Evolutionary conservation across 2,797 vertebrate genomes (phyloP).

Genomic region (Tinamus major): DNA sequence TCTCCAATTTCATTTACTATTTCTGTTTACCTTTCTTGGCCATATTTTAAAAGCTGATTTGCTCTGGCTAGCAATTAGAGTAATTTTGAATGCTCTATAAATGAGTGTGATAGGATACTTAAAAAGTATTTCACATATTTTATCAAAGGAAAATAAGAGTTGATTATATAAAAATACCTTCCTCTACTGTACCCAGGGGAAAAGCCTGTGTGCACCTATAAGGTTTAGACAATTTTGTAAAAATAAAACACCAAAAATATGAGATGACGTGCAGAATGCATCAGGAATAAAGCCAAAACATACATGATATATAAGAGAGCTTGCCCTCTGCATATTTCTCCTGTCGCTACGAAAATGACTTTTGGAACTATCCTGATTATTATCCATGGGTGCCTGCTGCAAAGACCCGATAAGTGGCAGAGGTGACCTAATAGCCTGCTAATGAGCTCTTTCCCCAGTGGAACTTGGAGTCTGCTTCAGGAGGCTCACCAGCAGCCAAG

Average conservation of each 20-base stretch:
- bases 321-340: not conserved
- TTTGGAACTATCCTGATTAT: not conserved
- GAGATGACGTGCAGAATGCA: not conserved
- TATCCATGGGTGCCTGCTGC: constrained; percentile 20
- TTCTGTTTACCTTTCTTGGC: not conserved
- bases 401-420: constrained; percentile 23
- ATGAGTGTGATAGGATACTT: not conserved
- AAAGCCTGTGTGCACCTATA: not conserved
- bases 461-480: constrained; percentile 23
- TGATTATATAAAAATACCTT: not conserved
- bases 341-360: not conserved
- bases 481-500: constrained; percentile 27
- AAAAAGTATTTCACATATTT: not conserved
- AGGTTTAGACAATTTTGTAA: not conserved
- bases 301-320: not conserved
- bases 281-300: not conserved
- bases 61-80: not conserved
- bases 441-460: constrained; percentile 34
- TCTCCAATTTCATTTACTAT: not conserved
- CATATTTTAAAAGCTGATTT: not conserved
- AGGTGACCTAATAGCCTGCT: constrained; percentile 3
- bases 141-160: not conserved
- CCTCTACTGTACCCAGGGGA: not conserved
- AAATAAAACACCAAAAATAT: not conserved
- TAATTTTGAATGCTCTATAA: not conserved